Percentiles rank a stretch among this genome's conserved stretches.
phyloP scores from a whole-genome alignment of 2,888 invertebrate species.

The Eupithecia subfuscata region DNA sequence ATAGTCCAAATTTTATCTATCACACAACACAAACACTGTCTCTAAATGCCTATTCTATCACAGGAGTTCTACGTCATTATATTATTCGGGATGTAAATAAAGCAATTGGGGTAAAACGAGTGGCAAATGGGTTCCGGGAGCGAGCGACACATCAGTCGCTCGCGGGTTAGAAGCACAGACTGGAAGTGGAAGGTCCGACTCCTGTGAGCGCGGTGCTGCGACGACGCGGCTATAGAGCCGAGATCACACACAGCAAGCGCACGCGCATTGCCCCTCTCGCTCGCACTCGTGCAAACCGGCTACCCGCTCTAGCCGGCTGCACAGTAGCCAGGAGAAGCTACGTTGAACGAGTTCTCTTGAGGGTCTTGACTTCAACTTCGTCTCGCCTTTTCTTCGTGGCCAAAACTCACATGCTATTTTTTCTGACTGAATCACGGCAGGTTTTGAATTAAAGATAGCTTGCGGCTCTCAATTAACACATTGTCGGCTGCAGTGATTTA shows the following conservation, averaged over 20 bases:
- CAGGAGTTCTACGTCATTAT: slow-evolving; percentile 71
- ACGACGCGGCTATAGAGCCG: slow-evolving; percentile 68
- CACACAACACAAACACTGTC: slow-evolving; percentile 73
- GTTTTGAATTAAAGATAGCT: slow-evolving; percentile 69
- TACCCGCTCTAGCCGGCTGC: slow-evolving; percentile 58
- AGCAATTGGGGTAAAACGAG: slow-evolving; percentile 71
- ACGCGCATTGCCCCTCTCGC: slow-evolving; percentile 59
- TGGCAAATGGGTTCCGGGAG: slow-evolving; percentile 67
- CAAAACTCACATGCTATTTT: slow-evolving; percentile 73
- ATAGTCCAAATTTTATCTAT: slow-evolving; percentile 63
- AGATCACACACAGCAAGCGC: slow-evolving; percentile 60
- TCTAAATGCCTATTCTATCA: slow-evolving; percentile 57
- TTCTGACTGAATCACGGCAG: slow-evolving; percentile 71
- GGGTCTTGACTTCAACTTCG: slow-evolving; percentile 74
- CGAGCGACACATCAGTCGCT: slow-evolving; percentile 75
- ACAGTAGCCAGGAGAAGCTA: slow-evolving; percentile 75
- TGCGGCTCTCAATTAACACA: slow-evolving; percentile 71
- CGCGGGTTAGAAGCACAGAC: slow-evolving; percentile 76
- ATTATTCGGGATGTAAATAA: slow-evolving; percentile 66
- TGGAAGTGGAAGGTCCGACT: slow-evolving; percentile 72
- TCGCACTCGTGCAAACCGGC: slow-evolving; percentile 41
- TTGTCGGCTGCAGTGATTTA: slow-evolving; percentile 61
- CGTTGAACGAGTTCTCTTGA: slow-evolving; percentile 78
- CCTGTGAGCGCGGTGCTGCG: slow-evolving; percentile 53
- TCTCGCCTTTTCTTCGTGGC: slow-evolving; percentile 73